These are phyloP conservation scores for Hyalella azteca DNA, from an alignment of 2,888 invertebrate species.

Conservation along the genomic window DNA sequence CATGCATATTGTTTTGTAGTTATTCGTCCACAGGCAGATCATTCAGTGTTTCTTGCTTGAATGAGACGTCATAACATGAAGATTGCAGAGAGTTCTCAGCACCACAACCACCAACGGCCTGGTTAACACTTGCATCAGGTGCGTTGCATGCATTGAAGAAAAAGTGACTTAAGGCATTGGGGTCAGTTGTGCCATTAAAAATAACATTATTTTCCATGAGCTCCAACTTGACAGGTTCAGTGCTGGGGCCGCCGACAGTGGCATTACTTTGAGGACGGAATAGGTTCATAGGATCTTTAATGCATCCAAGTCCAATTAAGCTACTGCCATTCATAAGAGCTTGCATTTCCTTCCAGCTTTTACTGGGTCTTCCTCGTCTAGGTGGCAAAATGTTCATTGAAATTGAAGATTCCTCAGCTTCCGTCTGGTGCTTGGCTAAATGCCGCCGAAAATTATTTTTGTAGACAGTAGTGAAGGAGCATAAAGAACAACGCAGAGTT, in stretches of 20 bases:
- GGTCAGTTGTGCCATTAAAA: no score
- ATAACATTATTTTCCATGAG: background rate
- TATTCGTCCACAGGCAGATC: no score
- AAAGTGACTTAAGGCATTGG: no score
- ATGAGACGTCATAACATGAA: no score
- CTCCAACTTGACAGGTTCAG: background rate
- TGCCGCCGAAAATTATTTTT: slow-evolving; percentile 23
- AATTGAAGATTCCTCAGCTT: slow-evolving; percentile 2
- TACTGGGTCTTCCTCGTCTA: slow-evolving; percentile 1
- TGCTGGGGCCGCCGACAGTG: background rate
- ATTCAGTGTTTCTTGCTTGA: no score
- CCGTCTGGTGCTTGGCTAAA: slow-evolving; percentile 18
- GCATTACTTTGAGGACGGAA: background rate
- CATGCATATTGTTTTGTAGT: no score
- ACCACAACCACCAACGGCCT: no score
- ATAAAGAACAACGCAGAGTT: slow-evolving; percentile 4
- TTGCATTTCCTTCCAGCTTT: slow-evolving; percentile 30
- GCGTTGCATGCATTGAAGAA: no score
- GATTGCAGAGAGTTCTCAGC: no score
- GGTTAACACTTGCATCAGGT: no score
- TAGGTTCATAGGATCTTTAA: background rate
- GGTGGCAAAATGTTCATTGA: slow-evolving; percentile 9
- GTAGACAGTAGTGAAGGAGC: slow-evolving; percentile 30
- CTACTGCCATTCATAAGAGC: background rate
- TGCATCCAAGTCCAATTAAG: background rate